phyloP scores from a whole-genome alignment of 2,797 vertebrate genomes.

The Saguinus oedipus region DNA sequence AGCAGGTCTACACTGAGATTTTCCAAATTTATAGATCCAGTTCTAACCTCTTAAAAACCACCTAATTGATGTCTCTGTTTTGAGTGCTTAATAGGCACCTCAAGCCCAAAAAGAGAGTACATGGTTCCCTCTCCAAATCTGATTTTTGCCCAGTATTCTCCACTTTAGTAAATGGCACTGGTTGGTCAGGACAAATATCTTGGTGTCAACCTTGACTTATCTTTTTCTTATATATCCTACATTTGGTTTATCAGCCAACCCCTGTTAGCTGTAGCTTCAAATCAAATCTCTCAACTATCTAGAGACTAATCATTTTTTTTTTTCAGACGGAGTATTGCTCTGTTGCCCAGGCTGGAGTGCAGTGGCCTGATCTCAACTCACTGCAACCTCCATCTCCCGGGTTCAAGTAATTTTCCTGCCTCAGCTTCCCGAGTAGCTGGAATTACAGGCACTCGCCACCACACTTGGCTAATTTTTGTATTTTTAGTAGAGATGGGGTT shows the following conservation, averaged over 20 bases:
- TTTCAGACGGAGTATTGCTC: no score
- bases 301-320: slow-evolving; percentile 14
- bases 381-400: no score
- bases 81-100: slow-evolving; percentile 12
- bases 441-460: no score
- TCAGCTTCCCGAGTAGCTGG: no score
- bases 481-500: no score
- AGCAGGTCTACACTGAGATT: not conserved
- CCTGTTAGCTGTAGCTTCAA: not conserved
- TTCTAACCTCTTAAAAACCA: not conserved
- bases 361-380: no score
- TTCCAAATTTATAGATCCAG: not conserved
- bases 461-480: no score
- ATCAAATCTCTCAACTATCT: not conserved
- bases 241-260: not conserved
- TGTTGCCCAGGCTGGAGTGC: no score
- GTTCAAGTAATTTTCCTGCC: no score
- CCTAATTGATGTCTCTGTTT: not conserved
- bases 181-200: not conserved
- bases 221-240: not conserved
- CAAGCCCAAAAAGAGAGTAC: not conserved
- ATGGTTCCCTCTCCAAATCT: not conserved
- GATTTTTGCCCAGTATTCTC: not conserved
- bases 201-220: not conserved
- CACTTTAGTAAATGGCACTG: not conserved